Conservation (phyloP, 2,797 vertebrate species). For the Eleutherodactylus coqui region DNA sequence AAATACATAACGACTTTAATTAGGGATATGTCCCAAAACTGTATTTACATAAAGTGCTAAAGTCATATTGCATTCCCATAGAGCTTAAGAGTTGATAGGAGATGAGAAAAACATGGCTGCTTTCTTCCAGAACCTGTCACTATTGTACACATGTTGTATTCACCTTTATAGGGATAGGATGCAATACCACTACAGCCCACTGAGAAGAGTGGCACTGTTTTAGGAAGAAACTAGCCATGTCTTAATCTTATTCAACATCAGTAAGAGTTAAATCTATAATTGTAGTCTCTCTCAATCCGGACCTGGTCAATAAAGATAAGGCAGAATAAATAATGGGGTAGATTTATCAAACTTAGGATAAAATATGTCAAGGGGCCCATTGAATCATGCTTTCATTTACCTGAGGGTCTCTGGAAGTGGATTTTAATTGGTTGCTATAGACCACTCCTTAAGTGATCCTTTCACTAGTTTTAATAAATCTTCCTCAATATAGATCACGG, state of each 20-base stretch:
- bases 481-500: neutral
- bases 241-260: neutral
- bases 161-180: neutral
- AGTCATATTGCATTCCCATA: neutral
- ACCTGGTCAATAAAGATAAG: neutral
- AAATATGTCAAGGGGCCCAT: too few species aligned
- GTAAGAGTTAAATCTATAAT: neutral
- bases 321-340: neutral
- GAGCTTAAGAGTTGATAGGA: neutral
- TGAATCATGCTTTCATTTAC: neutral
- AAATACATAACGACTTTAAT: neutral
- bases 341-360: neutral
- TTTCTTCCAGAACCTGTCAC: neutral
- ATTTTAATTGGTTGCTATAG: neutral
- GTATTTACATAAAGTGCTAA: slow-evolving; percentile 34
- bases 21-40: neutral
- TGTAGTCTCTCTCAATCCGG: neutral
- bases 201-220: neutral
- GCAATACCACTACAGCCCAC: neutral
- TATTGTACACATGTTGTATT: neutral
- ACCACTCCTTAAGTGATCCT: neutral
- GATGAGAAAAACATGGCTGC: neutral
- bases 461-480: neutral
- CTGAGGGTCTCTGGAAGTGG: neutral
- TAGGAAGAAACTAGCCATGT: neutral